Evolutionary conservation across 2,113 vertebrate species (phyloP).

Genomic region (Dicrurus megarhynchus): DNA sequence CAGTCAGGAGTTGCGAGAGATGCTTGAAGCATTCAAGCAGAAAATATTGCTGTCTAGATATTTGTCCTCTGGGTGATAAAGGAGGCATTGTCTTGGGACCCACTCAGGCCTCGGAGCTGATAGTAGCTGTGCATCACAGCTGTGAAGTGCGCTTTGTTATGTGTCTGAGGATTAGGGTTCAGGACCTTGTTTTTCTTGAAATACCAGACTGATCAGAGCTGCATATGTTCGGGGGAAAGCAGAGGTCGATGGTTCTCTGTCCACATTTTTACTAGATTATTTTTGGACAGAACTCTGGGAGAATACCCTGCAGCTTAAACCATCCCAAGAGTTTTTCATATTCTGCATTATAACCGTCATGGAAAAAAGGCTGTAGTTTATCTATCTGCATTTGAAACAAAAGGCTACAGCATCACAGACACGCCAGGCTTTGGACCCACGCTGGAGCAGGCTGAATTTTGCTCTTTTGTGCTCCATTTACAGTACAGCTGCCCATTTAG

Average conservation of each 20-base stretch:
- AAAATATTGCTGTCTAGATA: slow-evolving; percentile 96
- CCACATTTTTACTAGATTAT: slow-evolving; percentile 85
- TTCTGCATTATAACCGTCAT: slow-evolving; percentile 57
- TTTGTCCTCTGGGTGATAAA: slow-evolving; percentile 94
- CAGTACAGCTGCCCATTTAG: slow-evolving; percentile 46
- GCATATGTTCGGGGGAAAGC: slow-evolving; percentile 83
- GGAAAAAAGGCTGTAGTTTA: slow-evolving; percentile 60
- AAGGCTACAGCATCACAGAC: slow-evolving; percentile 41
- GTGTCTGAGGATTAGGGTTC: slow-evolving; percentile 90
- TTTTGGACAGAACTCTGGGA: slow-evolving; percentile 85
- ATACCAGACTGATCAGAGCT: slow-evolving; percentile 88
- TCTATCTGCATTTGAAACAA: slow-evolving; percentile 74
- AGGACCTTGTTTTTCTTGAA: slow-evolving; percentile 92
- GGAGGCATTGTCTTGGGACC: slow-evolving; percentile 91
- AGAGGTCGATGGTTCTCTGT: slow-evolving; percentile 85
- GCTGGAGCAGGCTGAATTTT: slow-evolving; percentile 49
- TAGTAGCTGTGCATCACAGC: slow-evolving; percentile 86
- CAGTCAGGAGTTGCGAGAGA: slow-evolving; percentile 81
- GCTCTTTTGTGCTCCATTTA: slow-evolving; percentile 69
- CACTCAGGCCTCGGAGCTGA: slow-evolving; percentile 85
- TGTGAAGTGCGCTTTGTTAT: slow-evolving; percentile 92
- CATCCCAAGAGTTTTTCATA: slow-evolving; percentile 75
- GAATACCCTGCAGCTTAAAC: slow-evolving; percentile 80
- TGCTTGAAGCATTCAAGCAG: slow-evolving; percentile 86
- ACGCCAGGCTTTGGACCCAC: slow-evolving; percentile 40